Conservation (phyloP, 2,888 invertebrate genomes). For the Pseudococcus jackbeardsleyi region DNA sequence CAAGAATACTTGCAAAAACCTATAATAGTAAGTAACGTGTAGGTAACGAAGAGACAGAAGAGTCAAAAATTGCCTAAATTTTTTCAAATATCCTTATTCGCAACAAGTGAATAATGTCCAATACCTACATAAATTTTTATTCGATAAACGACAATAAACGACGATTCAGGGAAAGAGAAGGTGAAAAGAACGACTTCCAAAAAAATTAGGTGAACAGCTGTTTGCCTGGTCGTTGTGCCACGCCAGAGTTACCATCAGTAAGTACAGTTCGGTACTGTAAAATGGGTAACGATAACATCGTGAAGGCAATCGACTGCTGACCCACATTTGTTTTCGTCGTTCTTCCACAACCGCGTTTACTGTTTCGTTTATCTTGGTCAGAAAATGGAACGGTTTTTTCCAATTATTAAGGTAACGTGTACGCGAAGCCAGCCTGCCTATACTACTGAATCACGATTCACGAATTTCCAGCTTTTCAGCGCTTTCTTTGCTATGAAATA, state of each 20-base stretch:
- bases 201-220: slow-evolving; percentile 51
- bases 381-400: slow-evolving; percentile 46
- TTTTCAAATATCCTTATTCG: no score
- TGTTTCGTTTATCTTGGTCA: slow-evolving; percentile 36
- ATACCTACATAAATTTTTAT: neutral
- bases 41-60: neutral
- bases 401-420: neutral
- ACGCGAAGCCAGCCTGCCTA: neutral
- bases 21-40: no score
- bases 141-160: neutral
- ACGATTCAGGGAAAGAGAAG: neutral
- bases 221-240: neutral
- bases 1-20: neutral
- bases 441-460: neutral
- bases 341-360: slow-evolving; percentile 47
- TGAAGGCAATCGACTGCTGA: slow-evolving; percentile 54
- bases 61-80: neutral
- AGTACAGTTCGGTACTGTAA: slow-evolving; percentile 26
- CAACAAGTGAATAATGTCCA: neutral
- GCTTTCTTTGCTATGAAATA: neutral
- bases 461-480: neutral
- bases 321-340: slow-evolving; percentile 49
- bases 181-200: neutral
- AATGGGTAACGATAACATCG: slow-evolving; percentile 56
- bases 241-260: slow-evolving; percentile 21